Conservation (phyloP, 2,888 invertebrate genomes). For the Chymomyza procnemis region DNA sequence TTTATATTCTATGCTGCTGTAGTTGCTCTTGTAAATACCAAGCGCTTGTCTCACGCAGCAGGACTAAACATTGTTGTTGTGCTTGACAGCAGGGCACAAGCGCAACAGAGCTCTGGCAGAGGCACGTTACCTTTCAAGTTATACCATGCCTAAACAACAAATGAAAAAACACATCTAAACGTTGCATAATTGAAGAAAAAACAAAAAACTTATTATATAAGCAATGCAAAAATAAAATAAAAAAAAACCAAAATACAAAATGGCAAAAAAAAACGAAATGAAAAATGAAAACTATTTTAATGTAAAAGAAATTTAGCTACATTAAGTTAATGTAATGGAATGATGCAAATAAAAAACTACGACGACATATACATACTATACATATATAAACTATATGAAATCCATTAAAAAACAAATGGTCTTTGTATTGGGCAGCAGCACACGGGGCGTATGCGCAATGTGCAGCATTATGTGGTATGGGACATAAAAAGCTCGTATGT, state of each 20-base stretch:
- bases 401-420: not conserved
- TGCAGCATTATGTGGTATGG: too few relatives aligned
- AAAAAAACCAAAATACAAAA: slow-evolving; percentile 15
- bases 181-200: not conserved
- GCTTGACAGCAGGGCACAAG: too few relatives aligned
- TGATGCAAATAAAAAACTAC: slow-evolving; percentile 54
- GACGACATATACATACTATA: slow-evolving; percentile 8
- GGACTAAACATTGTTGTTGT: too few relatives aligned
- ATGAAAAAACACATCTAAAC: not conserved
- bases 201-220: slow-evolving; percentile 50
- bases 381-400: not conserved
- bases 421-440: not conserved
- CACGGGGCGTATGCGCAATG: not conserved
- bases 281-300: slow-evolving; percentile 33
- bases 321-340: slow-evolving; percentile 46
- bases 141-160: too few relatives aligned
- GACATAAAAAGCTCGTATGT: too few relatives aligned
- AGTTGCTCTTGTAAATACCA: too few relatives aligned
- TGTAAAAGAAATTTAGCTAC: slow-evolving; percentile 30
- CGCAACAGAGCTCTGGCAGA: too few relatives aligned
- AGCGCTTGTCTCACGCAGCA: too few relatives aligned
- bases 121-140: too few relatives aligned
- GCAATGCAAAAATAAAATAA: slow-evolving; percentile 25
- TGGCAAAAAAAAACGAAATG: slow-evolving; percentile 22
- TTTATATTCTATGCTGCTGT: too few relatives aligned